Percentiles rank a stretch among this genome's conserved stretches.
These are phyloP conservation scores for Aphyosemion australe DNA, from an alignment of 2,113 vertebrate genomes.

Conservation along the genomic window DNA sequence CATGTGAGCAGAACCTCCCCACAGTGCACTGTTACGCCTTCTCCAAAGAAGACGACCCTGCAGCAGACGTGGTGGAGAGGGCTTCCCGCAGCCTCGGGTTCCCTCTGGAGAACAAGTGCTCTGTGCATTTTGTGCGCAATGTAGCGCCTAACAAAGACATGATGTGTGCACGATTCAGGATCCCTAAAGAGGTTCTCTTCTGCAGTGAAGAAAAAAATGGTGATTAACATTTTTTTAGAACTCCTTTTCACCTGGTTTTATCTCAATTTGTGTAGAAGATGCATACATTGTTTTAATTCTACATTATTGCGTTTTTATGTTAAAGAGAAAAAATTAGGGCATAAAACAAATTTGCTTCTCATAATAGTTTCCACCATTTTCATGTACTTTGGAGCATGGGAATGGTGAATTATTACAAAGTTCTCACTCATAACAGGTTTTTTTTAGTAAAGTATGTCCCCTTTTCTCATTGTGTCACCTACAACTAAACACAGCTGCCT, in stretches of 20 bases:
- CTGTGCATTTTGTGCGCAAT: constrained; percentile 88
- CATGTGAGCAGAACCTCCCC: constrained; percentile 75
- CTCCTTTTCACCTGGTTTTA: too few species aligned
- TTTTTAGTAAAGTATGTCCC: not conserved
- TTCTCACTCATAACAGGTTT: not conserved
- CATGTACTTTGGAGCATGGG: too few species aligned
- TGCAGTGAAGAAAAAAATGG: constrained; percentile 70
- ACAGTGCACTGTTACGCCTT: constrained; percentile 92
- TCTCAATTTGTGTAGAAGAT: too few species aligned
- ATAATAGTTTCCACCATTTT: too few species aligned
- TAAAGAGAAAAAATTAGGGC: too few species aligned
- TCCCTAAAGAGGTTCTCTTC: constrained; percentile 85
- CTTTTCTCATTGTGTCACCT: not conserved
- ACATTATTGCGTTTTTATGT: too few species aligned
- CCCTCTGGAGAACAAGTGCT: constrained; percentile 79
- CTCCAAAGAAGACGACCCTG: constrained; percentile 85
- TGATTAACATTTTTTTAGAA: constrained; percentile 57
- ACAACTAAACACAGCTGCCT: not conserved
- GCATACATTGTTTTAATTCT: too few species aligned
- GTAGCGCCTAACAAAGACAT: constrained; percentile 97
- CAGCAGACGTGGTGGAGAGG: constrained; percentile 81
- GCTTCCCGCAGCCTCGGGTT: constrained; percentile 80
- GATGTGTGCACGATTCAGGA: constrained; percentile 89
- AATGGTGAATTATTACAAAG: too few species aligned
- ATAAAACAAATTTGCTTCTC: too few species aligned